phyloP scores from a whole-genome alignment of 2,888 invertebrate species.

The Drosophila borealis region DNA sequence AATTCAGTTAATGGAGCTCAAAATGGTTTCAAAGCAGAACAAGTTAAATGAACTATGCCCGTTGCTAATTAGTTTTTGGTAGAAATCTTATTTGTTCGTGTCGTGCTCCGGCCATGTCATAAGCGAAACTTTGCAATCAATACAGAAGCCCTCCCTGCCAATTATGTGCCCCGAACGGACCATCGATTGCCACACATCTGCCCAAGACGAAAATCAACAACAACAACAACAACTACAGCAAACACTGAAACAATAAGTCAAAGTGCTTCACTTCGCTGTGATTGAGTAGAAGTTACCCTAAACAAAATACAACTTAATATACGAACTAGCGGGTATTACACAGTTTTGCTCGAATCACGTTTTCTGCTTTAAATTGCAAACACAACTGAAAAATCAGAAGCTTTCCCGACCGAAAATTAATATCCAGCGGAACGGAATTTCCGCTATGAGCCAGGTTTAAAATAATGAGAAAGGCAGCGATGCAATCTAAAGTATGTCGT shows the following conservation, averaged over 20 bases:
- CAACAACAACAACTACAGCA: neutral
- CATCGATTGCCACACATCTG: slow-evolving; percentile 19
- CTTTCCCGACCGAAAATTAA: no score
- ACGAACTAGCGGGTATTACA: no score
- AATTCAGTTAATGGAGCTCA: slow-evolving; percentile 47
- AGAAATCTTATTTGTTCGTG: slow-evolving; percentile 71
- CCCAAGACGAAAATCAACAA: slow-evolving; percentile 9
- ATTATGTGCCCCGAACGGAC: slow-evolving; percentile 53
- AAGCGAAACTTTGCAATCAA: slow-evolving; percentile 59
- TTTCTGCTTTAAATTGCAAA: no score
- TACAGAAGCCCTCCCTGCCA: slow-evolving; percentile 50
- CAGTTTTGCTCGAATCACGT: no score
- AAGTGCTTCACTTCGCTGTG: no score
- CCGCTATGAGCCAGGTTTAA: no score
- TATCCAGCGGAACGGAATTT: no score
- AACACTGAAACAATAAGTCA: neutral
- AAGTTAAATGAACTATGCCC: slow-evolving; percentile 45
- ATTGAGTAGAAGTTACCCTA: slow-evolving; percentile 12
- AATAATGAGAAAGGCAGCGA: no score
- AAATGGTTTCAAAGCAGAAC: neutral
- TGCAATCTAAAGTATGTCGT: no score
- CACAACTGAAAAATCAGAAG: no score
- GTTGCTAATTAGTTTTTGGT: slow-evolving; percentile 71
- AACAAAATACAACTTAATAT: neutral
- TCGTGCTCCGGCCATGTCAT: slow-evolving; percentile 48